Percentiles rank a stretch among this genome's conserved stretches.
Evolutionary conservation across 2,797 vertebrate species (phyloP).

Genomic region (Sarcophilus harrisii): DNA sequence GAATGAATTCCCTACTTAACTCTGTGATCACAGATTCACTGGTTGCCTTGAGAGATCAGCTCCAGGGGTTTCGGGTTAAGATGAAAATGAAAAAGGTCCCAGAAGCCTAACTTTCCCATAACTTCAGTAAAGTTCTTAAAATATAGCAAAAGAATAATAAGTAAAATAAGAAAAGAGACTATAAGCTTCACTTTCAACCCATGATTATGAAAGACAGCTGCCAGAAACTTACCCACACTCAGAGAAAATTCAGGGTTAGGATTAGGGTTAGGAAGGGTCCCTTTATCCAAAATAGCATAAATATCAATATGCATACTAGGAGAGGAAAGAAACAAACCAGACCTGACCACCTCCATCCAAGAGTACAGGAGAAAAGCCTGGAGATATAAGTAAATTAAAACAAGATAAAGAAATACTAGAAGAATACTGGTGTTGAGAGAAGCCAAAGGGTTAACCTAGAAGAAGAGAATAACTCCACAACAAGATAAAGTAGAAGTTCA

Average conservation of each 20-base stretch:
- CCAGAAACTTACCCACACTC: not conserved
- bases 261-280: too few relatives aligned
- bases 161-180: not conserved
- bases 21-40: not conserved
- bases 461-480: not conserved
- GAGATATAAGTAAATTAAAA: not conserved
- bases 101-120: not conserved
- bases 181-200: not conserved
- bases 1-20: not conserved
- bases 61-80: not conserved
- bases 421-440: not conserved
- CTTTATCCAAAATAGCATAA: not conserved
- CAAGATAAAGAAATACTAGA: not conserved
- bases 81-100: not conserved
- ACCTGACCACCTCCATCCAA: not conserved
- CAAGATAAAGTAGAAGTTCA: not conserved
- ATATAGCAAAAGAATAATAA: not conserved
- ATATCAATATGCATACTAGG: not conserved
- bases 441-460: not conserved
- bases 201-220: not conserved
- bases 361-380: too few relatives aligned
- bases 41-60: not conserved
- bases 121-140: not conserved
- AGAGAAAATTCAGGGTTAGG: not conserved
- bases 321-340: not conserved